Conservation (phyloP, 2,113 vertebrate genomes). For the Panurus biarmicus region DNA sequence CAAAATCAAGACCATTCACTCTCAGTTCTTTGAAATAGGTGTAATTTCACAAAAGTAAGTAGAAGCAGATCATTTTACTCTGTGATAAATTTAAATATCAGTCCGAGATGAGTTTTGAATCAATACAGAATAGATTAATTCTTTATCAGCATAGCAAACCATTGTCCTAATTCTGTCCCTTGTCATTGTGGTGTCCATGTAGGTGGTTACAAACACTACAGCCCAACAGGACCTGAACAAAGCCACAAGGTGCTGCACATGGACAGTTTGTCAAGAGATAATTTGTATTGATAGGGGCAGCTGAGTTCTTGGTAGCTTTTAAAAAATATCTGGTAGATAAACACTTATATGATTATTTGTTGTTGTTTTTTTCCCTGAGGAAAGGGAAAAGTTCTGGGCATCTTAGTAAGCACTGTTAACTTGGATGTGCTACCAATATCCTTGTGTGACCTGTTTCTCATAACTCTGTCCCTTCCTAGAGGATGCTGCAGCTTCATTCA, state of each 20-base stretch:
- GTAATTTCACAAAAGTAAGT: neutral
- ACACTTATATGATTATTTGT: neutral
- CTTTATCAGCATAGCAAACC: neutral
- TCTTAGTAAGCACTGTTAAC: neutral
- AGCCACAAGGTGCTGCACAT: neutral
- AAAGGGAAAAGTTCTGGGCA: neutral
- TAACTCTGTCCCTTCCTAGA: neutral
- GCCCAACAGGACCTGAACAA: neutral
- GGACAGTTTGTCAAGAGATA: neutral
- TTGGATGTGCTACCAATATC: neutral
- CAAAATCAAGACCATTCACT: conserved; percentile 36
- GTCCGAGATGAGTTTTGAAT: neutral
- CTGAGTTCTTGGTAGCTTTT: neutral
- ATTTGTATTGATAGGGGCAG: neutral
- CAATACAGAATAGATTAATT: neutral
- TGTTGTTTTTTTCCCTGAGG: neutral
- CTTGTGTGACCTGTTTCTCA: neutral
- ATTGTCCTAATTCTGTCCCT: neutral
- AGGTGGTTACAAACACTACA: accelerated
- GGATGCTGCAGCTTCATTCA: neutral
- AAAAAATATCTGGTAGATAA: neutral
- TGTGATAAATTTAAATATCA: neutral
- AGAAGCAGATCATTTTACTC: neutral
- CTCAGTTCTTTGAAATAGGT: neutral
- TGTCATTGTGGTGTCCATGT: neutral